Percentiles rank a stretch among this genome's conserved stretches.
These are phyloP conservation scores for Cheiracanthium punctorium DNA, from an alignment of 2,888 invertebrate genomes.

Conservation along the genomic window DNA sequence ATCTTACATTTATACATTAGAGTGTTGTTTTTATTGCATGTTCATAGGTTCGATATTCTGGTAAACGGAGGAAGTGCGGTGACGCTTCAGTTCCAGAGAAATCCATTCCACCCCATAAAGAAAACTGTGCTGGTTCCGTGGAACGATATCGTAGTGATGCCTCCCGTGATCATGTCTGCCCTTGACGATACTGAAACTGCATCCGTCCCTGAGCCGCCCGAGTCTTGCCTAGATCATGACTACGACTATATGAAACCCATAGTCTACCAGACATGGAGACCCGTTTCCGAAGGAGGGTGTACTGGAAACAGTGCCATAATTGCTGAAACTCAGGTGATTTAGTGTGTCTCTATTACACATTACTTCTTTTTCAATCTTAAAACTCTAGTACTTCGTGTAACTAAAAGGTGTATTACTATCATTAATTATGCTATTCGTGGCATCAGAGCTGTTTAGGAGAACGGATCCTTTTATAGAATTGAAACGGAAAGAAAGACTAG, in stretches of 20 bases:
- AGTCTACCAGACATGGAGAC: conserved; percentile 94
- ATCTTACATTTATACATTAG: no score
- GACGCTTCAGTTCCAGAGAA: conserved; percentile 93
- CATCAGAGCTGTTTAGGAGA: no score
- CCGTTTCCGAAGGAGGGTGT: conserved; percentile 94
- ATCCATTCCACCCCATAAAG: conserved; percentile 90
- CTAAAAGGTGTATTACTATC: no score
- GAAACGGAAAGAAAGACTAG: no score
- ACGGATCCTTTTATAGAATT: no score
- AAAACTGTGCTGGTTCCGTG: conserved; percentile 94
- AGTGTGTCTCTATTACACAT: not conserved
- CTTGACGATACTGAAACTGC: conserved; percentile 62
- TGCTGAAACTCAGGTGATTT: conserved; percentile 73
- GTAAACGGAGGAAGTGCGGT: conserved; percentile 99
- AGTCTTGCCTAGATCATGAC: conserved; percentile 87
- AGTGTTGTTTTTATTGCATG: no score
- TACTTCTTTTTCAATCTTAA: no score
- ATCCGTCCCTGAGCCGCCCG: conserved; percentile 82
- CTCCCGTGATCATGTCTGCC: conserved; percentile 84
- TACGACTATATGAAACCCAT: conserved; percentile 95
- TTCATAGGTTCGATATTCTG: conserved; percentile 90
- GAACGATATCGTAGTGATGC: conserved; percentile 96
- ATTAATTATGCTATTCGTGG: no score
- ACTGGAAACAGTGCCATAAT: conserved; percentile 90
- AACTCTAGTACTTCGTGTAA: no score